Evolutionary conservation across 2,888 invertebrate genomes (phyloP).

Genomic region (Eumacrocentrus americanus): DNA sequence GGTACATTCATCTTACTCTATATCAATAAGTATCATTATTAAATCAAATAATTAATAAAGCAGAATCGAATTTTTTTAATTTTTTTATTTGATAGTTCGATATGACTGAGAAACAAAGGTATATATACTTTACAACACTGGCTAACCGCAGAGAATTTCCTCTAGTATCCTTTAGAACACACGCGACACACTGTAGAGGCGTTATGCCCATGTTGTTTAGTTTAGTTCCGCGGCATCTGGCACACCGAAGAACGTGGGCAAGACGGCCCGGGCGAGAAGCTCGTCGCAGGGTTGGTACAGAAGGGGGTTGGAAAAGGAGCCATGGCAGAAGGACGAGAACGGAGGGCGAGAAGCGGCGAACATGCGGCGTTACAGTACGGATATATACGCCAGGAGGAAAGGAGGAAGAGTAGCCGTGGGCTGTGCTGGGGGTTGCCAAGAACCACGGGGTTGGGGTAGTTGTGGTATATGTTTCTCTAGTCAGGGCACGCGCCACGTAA

Average conservation of each 20-base stretch:
- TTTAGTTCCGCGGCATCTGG: constrained; percentile 49
- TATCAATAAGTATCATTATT: too few species aligned
- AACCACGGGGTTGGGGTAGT: constrained; percentile 39
- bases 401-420: constrained; percentile 9
- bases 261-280: constrained; percentile 14
- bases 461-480: constrained; percentile 55
- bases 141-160: too few species aligned
- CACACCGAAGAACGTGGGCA: constrained; percentile 41
- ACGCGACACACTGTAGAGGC: constrained; percentile 2
- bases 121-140: too few species aligned
- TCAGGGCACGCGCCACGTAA: constrained; percentile 60
- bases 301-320: constrained; percentile 12
- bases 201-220: constrained; percentile 38
- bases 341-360: constrained; percentile 9
- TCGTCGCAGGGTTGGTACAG: constrained; percentile 11
- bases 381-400: constrained; percentile 19
- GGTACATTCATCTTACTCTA: too few species aligned
- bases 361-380: constrained; percentile 9
- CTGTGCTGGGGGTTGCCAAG: constrained; percentile 23
- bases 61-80: too few species aligned
- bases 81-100: too few species aligned
- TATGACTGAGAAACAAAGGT: too few species aligned
- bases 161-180: not conserved
- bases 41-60: too few species aligned
- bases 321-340: constrained; percentile 22